Conservation (phyloP, 92 coral and sea anemone genomes). For the Actinernus sp. region DNA sequence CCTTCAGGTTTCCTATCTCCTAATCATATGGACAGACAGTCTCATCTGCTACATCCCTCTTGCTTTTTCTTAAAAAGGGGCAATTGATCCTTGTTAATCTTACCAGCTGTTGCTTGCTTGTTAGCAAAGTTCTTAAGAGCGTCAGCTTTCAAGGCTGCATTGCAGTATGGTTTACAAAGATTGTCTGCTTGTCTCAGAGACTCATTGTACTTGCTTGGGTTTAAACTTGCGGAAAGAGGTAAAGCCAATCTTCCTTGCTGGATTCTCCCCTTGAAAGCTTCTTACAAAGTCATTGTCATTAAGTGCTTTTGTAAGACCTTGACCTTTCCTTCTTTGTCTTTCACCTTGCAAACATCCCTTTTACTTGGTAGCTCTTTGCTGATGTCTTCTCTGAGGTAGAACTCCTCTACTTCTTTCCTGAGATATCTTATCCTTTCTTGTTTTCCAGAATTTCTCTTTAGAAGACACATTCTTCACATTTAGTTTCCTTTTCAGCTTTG, state of each 20-base stretch:
- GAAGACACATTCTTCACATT: not conserved
- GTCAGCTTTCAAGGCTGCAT: constrained; percentile 15
- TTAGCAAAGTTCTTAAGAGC: constrained; percentile 11
- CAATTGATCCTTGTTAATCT: not conserved
- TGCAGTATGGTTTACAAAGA: constrained; percentile 19
- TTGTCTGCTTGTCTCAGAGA: constrained; percentile 15
- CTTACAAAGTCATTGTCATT: constrained; percentile 10
- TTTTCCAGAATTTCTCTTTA: constrained; percentile 18
- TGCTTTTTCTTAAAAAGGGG: constrained; percentile 1
- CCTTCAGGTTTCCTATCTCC: constrained; percentile 4
- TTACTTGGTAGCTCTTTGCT: constrained; percentile 45
- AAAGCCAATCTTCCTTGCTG: constrained; percentile 11
- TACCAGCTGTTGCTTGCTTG: not conserved
- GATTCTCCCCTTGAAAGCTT: constrained; percentile 8
- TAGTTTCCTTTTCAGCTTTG: not conserved
- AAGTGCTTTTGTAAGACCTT: constrained; percentile 14
- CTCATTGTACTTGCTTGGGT: constrained; percentile 11
- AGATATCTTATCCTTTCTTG: constrained; percentile 32
- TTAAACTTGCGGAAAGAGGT: constrained; percentile 12
- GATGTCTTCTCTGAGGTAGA: constrained; percentile 30
- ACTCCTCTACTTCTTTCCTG: constrained; percentile 27
- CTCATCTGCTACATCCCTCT: constrained; percentile 9
- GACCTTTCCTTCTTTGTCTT: constrained; percentile 35
- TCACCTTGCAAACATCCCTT: constrained; percentile 22
- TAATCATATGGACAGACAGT: not conserved